Evolutionary conservation across 2,888 invertebrate genomes (phyloP).

Genomic region (Elgonia sp.): DNA sequence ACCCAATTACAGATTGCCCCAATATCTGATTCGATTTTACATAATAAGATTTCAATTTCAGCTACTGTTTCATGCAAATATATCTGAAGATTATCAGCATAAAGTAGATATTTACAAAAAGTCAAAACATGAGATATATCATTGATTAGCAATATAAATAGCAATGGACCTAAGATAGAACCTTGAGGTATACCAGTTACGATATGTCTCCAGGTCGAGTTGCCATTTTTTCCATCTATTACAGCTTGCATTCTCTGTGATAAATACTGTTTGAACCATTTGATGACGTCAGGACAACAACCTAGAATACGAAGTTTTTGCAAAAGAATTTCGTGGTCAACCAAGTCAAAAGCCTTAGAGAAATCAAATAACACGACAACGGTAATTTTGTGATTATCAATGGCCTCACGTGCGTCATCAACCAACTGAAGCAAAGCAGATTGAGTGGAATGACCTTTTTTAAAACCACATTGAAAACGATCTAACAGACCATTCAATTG

Average conservation of each 20-base stretch:
- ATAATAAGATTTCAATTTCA: not conserved
- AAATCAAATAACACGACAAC: not conserved
- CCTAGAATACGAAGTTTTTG: not conserved
- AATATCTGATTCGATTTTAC: not conserved
- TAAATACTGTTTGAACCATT: not conserved
- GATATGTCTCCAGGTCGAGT: not conserved
- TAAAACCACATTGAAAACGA: not conserved
- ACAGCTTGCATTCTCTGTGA: not conserved
- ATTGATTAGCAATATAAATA: not conserved
- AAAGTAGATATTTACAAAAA: not conserved
- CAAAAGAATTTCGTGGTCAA: not conserved
- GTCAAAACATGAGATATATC: not conserved
- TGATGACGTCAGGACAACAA: not conserved
- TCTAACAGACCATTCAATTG: not conserved
- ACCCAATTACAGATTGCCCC: not conserved
- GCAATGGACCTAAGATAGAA: not conserved
- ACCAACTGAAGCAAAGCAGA: not conserved
- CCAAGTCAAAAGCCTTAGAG: not conserved
- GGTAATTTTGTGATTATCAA: not conserved
- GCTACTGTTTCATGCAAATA: not conserved
- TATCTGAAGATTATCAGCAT: not conserved
- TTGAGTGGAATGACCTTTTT: not conserved
- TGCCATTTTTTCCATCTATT: not conserved
- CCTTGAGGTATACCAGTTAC: not conserved
- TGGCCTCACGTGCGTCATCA: not conserved